phyloP scores from a whole-genome alignment of 2,797 vertebrate genomes.

The Pogoniulus pusillus region DNA sequence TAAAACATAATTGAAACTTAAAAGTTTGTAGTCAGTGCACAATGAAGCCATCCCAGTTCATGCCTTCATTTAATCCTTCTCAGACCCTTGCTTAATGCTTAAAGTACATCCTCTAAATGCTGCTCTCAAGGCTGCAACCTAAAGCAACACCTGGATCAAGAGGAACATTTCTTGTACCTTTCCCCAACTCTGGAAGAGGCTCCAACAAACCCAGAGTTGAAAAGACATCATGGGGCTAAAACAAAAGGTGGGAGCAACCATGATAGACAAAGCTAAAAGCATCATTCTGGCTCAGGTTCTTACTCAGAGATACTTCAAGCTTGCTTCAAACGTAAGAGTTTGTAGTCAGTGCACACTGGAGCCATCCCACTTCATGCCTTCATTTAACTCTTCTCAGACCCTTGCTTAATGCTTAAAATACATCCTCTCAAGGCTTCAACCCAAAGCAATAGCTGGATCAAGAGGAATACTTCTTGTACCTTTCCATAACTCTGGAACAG shows the following conservation, averaged over 20 bases:
- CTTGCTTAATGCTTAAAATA: conserved; percentile 45
- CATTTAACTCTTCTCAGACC: not conserved
- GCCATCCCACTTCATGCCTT: not conserved
- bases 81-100: no score
- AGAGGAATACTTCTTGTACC: not conserved
- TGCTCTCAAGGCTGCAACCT: no score
- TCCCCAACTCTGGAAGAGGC: not conserved
- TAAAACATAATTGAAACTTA: no score
- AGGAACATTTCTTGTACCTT: not conserved
- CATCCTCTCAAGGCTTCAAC: not conserved
- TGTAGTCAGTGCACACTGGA: not conserved
- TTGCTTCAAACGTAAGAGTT: not conserved
- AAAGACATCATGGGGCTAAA: not conserved
- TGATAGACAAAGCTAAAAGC: not conserved
- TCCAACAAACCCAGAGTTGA: not conserved
- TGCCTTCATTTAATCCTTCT: no score
- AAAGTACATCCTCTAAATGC: no score
- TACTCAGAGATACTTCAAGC: not conserved
- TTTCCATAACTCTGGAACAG: no score
- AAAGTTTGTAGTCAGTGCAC: no score
- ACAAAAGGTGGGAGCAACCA: not conserved
- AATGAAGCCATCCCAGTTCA: no score
- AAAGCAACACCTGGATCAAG: not conserved
- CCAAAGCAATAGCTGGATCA: not conserved
- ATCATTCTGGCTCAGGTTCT: not conserved